Evolutionary conservation across 2,797 vertebrate genomes (phyloP).

Genomic region (Propithecus perrieri): DNA sequence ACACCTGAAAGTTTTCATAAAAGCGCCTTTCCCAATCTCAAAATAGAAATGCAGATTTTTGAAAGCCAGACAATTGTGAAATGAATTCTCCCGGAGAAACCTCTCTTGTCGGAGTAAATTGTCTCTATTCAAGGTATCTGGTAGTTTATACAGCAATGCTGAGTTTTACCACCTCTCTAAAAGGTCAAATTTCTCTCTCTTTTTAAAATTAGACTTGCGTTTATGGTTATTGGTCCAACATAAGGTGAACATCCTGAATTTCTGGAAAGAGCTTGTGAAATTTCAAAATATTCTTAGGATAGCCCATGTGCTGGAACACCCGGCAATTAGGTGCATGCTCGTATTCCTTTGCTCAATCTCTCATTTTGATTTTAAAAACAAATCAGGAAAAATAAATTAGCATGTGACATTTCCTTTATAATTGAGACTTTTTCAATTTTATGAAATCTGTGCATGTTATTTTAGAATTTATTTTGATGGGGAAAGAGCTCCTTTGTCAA

Average conservation of each 20-base stretch:
- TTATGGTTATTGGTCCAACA: background rate
- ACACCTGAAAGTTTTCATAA: background rate
- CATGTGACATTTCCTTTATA: background rate
- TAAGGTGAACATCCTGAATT: background rate
- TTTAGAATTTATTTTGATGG: background rate
- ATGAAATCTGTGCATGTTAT: background rate
- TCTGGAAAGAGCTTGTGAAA: background rate
- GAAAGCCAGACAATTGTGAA: background rate
- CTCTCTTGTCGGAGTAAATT: slow-evolving; percentile 20
- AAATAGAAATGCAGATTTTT: slow-evolving; percentile 56
- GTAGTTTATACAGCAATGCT: background rate
- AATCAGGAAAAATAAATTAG: background rate
- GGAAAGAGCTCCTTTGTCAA: background rate
- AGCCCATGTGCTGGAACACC: background rate
- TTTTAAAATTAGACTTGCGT: background rate
- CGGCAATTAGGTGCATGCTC: background rate
- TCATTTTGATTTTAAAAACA: slow-evolving; percentile 1
- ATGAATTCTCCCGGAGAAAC: slow-evolving; percentile 8
- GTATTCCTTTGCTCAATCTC: background rate
- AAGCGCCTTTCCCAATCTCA: background rate
- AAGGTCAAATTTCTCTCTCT: background rate
- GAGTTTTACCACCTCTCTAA: background rate
- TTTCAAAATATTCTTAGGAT: background rate
- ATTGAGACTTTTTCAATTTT: background rate
- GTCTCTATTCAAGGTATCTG: background rate